Conservation (phyloP, 2,888 invertebrate genomes). For the Dorcus parallelipipedus region DNA sequence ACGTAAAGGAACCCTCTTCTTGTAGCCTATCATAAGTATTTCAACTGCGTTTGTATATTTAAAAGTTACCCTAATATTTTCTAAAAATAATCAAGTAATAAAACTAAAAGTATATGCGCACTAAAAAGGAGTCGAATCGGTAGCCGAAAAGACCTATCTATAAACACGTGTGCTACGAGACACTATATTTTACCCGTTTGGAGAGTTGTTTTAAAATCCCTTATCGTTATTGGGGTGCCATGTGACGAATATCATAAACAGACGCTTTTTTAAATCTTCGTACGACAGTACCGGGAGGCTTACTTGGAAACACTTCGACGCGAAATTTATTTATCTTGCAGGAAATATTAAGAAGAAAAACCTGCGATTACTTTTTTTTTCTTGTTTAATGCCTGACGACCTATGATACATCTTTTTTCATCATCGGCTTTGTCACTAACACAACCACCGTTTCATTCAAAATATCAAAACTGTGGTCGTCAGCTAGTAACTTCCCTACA, state of each 20-base stretch:
- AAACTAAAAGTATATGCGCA: conserved; percentile 13
- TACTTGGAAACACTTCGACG: neutral
- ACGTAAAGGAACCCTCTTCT: too few relatives aligned
- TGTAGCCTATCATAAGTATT: neutral
- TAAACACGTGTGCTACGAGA: conserved; percentile 24
- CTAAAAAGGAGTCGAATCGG: conserved; percentile 20
- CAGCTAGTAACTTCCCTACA: too few relatives aligned
- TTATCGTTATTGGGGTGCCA: conserved; percentile 42
- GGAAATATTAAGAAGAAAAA: neutral
- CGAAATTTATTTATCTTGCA: conserved; percentile 1
- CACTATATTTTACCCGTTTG: conserved; percentile 31
- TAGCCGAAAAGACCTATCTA: conserved; percentile 23
- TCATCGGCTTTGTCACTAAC: too few relatives aligned
- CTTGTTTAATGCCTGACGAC: too few relatives aligned
- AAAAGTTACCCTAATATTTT: conserved; percentile 19
- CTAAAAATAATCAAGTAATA: conserved; percentile 24
- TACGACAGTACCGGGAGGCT: neutral
- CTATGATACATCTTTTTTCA: too few relatives aligned
- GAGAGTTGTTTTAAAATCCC: conserved; percentile 37
- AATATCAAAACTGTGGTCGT: too few relatives aligned
- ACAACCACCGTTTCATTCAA: too few relatives aligned
- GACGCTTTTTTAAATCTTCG: conserved; percentile 22
- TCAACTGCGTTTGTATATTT: neutral
- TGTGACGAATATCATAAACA: conserved; percentile 41
- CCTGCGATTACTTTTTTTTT: too few relatives aligned